Base-by-base conservation (phyloP, 2,113 vertebrate species). In the Brachyistius frenatus region DNA sequence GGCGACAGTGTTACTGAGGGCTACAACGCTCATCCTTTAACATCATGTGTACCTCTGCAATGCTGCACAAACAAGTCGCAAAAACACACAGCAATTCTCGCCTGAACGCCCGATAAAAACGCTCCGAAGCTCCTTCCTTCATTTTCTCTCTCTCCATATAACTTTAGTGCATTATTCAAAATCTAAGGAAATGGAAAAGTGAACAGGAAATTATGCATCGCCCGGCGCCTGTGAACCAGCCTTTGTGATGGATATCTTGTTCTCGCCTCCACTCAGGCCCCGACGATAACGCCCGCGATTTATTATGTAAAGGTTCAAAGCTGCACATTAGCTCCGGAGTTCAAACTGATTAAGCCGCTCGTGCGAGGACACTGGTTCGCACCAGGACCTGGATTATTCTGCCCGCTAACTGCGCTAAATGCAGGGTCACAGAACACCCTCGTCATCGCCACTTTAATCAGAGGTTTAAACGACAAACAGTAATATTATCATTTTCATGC, bases 281-380 rank as follows among this genome's bases (percentile, higher is more conserved):
- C 2, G 56, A 23, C 5, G 71, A 83, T 86, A 77, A 84, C 66
- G 37, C 31, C 67, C 46, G 32, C 1, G 58, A 87, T 88, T 87
- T 75, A 88, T 86, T 73, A 76, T 68, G 70, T 36, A 57, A 84
- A 41, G 53, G 80, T 70, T 82, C 81, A 87, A 67, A 86, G 73
- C 69, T 66, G 72, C 39, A 49, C 76, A 58, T 86, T 50, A 70
- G 58, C 81, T 86, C 56, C 56, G 47, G 39, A 71, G 82, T 80
- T 91, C 80, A 76, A 33, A 65, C 47, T 71, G 81, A 90, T 81
- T 75, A 58, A 74, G 44, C 49, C 15, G 15, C 30, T 60, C 10
- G 35, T 11, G 50, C 23, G 23, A 23, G 23, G 23, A 23, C 23
- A 23, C 23, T 23, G 23, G 23, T 23, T 23, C 23, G n/a, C 47